Percentiles rank a stretch among this genome's conserved stretches.
These are phyloP conservation scores for Dryas iulia DNA, from an alignment of 1,140 invertebrate genomes.

Conservation along the genomic window DNA sequence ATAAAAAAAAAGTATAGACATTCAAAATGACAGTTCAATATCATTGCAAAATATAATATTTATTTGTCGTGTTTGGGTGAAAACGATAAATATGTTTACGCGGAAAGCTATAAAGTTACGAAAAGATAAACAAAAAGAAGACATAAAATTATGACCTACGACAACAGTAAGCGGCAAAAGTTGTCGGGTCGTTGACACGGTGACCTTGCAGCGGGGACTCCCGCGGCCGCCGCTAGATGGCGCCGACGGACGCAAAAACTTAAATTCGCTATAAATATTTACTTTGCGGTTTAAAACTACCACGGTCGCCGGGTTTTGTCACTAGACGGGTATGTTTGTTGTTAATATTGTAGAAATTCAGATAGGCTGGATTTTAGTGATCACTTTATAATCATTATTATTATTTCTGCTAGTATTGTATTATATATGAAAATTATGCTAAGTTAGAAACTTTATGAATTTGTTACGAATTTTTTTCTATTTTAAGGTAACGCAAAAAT, in stretches of 20 bases:
- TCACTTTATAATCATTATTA: background rate
- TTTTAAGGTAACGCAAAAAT: too few relatives aligned
- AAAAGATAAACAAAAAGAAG: conserved; percentile 80
- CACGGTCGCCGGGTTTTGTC: background rate
- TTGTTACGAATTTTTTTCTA: too few relatives aligned
- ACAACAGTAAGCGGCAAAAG: conserved; percentile 78
- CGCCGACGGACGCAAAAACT: conserved; percentile 33
- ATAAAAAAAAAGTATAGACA: background rate
- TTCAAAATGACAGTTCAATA: conserved; percentile 2
- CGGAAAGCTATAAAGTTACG: conserved; percentile 72
- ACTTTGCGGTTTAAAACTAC: background rate
- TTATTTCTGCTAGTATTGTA: too few relatives aligned
- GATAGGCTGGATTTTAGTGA: background rate
- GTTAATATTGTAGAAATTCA: background rate
- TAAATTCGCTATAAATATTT: conserved; percentile 17
- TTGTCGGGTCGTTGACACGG: conserved; percentile 76
- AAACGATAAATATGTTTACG: conserved; percentile 54
- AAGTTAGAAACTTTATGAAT: too few relatives aligned
- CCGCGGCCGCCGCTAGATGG: conserved; percentile 62
- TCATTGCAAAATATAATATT: background rate
- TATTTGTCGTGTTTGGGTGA: background rate
- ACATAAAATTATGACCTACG: conserved; percentile 81
- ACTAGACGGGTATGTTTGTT: too few relatives aligned
- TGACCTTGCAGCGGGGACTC: conserved; percentile 65
- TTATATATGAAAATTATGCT: too few relatives aligned